phyloP scores from a whole-genome alignment of 2,888 invertebrate genomes.

The Lithosia quadra region DNA sequence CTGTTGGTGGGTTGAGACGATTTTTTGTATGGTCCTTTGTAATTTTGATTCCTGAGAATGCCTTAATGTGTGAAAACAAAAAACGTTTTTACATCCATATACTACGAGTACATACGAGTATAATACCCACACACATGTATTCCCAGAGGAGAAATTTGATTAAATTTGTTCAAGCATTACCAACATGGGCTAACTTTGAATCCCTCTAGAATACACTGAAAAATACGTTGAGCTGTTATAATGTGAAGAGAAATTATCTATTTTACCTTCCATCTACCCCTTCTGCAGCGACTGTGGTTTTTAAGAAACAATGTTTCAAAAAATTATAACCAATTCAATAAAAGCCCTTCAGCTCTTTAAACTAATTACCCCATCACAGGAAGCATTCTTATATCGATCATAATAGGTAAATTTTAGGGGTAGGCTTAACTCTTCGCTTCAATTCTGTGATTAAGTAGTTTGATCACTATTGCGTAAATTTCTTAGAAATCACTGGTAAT shows the following conservation, averaged over 20 bases:
- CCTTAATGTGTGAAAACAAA: no score
- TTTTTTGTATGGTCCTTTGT: no score
- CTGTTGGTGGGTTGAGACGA: no score
- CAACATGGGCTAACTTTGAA: not conserved
- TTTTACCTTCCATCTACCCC: not conserved
- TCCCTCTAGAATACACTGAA: not conserved
- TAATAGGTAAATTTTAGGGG: no score
- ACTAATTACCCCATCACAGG: not conserved
- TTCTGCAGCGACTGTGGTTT: not conserved
- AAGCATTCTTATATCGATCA: not conserved
- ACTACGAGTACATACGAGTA: not conserved
- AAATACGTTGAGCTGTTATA: not conserved
- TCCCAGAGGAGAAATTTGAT: not conserved
- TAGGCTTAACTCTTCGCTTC: no score
- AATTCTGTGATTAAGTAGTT: no score
- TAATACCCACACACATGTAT: not conserved
- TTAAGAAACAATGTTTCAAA: not conserved
- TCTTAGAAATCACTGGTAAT: no score
- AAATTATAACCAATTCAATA: not conserved
- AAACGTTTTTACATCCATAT: no score
- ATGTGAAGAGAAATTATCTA: not conserved
- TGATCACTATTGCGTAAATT: no score
- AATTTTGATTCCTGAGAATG: no score
- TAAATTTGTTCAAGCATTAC: constrained; percentile 1
- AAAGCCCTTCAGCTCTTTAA: not conserved